Base-by-base conservation (phyloP, 2,888 invertebrate genomes). In the Branchipolynoe longqiensis region DNA sequence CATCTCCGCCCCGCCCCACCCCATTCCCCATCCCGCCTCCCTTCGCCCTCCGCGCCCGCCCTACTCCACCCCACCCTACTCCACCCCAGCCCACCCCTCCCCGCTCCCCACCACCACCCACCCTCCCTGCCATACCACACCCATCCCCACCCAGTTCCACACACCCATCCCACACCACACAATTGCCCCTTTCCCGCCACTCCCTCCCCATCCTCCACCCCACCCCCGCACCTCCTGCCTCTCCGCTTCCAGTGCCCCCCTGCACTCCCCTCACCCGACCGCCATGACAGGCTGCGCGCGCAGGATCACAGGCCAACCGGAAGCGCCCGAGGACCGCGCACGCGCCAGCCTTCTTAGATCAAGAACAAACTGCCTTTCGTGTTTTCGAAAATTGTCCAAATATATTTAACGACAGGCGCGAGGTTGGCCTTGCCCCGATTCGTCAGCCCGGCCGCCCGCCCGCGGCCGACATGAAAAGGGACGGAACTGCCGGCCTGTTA, bases 381-480 rank as follows among this genome's bases (percentile, higher is more conserved):
- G 78, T 78, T 78, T 78, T 78, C 78, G 78, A 78, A 78, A 78
- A 78, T 78, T 78, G 78, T 78, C 78, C 78, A 78, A 78, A 78
- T 78, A 78, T 78, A 48, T 78, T 78, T 78, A 78, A 78, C 78
- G 78, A 78, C 48, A n/a, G 78, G 54, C 31, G 78, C 22, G 33
- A 78, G 48, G 78, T 78, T 78, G 78, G 78, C 78, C 78, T 78
- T 78, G 31, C 48, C 14, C 78, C 78, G 78, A 78, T 78, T 78
- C 78, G 78, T 78, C 78, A 78, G 33, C 48, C 41, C 28, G 69
- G 8, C 12, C 6, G 69, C 6, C 18, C 31, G 36, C 12, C 38
- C 54, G 38, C 31, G 36, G 36, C 38, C 54, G 48, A 78, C 78
- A 78, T 78, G 78, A 78, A 78, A 78, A 48, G 25, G 33, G 36